Evolutionary conservation across 2,888 invertebrate species (phyloP).

Genomic region (Cephus pulcher): DNA sequence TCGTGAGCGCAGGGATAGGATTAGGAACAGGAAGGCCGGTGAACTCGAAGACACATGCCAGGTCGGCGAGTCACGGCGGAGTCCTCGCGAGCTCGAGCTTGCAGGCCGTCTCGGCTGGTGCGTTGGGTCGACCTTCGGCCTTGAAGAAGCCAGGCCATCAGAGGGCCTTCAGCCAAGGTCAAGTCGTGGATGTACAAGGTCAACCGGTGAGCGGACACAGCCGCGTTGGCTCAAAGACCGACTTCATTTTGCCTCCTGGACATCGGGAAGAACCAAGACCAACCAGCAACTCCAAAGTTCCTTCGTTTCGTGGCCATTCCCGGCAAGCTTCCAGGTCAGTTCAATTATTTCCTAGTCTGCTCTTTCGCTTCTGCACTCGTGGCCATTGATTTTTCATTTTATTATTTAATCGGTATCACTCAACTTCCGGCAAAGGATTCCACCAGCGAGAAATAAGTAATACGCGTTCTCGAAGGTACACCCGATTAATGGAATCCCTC

Average conservation of each 20-base stretch:
- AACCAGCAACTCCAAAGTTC: slow-evolving; percentile 66
- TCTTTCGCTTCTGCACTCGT: too few species aligned
- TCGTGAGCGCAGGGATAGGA: slow-evolving; percentile 17
- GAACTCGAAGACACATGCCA: slow-evolving; percentile 71
- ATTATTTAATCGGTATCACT: background rate
- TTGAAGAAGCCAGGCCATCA: slow-evolving; percentile 84
- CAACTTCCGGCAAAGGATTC: background rate
- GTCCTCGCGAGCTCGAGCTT: slow-evolving; percentile 66
- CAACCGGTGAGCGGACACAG: slow-evolving; percentile 73
- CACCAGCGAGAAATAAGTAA: background rate
- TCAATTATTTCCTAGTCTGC: background rate
- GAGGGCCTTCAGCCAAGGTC: slow-evolving; percentile 88
- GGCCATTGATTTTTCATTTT: background rate
- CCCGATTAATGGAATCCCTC: background rate
- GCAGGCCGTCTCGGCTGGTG: slow-evolving; percentile 48
- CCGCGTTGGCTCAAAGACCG: slow-evolving; percentile 86
- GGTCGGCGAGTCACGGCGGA: slow-evolving; percentile 89
- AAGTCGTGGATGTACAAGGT: slow-evolving; percentile 76
- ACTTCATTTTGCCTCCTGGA: slow-evolving; percentile 89
- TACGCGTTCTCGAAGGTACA: background rate
- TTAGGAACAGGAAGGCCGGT: slow-evolving; percentile 29
- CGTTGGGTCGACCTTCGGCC: slow-evolving; percentile 73
- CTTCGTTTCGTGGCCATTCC: slow-evolving; percentile 77
- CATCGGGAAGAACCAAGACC: slow-evolving; percentile 76
- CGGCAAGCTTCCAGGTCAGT: slow-evolving; percentile 82